phyloP scores from a whole-genome alignment of 2,797 vertebrate species.

The Esox lucius region DNA sequence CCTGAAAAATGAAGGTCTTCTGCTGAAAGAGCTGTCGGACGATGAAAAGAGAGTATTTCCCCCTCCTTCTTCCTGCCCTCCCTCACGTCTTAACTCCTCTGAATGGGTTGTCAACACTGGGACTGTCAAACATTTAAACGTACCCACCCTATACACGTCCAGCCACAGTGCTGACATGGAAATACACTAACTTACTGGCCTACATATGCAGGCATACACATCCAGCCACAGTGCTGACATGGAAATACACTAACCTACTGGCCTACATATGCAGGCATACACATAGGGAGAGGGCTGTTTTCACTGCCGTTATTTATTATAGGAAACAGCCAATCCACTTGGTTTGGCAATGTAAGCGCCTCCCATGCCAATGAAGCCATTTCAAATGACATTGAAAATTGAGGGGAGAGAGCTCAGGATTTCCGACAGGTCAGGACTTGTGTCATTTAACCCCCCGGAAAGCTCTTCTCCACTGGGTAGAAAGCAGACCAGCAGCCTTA shows the following conservation, averaged over 20 bases:
- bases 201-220: neutral
- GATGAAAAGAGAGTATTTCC: constrained; percentile 50
- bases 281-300: too few relatives aligned
- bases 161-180: neutral
- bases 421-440: too few relatives aligned
- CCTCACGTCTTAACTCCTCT: neutral
- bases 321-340: too few relatives aligned
- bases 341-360: too few relatives aligned
- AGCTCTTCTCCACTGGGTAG: neutral
- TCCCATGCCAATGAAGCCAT: too few relatives aligned
- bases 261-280: too few relatives aligned
- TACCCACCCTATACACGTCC: neutral
- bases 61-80: constrained; percentile 29
- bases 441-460: too few relatives aligned
- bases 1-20: constrained; percentile 17
- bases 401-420: too few relatives aligned
- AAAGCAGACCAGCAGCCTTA: neutral
- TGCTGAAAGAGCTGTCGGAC: constrained; percentile 51
- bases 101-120: constrained; percentile 54
- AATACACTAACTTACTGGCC: too few relatives aligned
- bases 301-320: too few relatives aligned
- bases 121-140: constrained; percentile 8
- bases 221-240: neutral
- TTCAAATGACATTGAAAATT: too few relatives aligned
- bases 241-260: too few relatives aligned